These are phyloP conservation scores for Papilio helenus DNA, from an alignment of 1,140 invertebrate genomes.

Conservation along the genomic window DNA sequence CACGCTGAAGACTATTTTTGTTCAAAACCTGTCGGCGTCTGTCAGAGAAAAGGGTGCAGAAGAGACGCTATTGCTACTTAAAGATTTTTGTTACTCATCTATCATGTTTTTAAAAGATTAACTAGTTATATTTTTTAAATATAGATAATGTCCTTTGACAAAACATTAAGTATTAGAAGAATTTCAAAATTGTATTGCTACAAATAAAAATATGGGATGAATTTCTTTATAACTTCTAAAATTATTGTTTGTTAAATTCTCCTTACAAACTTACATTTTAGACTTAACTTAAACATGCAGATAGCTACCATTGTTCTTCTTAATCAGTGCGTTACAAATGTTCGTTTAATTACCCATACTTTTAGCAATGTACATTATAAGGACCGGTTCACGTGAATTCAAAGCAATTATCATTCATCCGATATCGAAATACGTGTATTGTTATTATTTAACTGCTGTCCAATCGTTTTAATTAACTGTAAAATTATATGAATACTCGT, in stretches of 20 bases:
- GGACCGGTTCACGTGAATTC: neutral
- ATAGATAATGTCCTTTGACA: too few species aligned
- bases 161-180: too few species aligned
- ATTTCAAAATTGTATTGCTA: too few species aligned
- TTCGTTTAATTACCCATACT: slow-evolving; percentile 14
- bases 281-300: neutral
- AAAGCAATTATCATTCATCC: neutral
- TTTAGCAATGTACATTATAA: slow-evolving; percentile 14
- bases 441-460: neutral
- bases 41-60: slow-evolving; percentile 54
- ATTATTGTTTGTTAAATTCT: neutral
- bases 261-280: neutral
- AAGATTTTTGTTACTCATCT: slow-evolving; percentile 30
- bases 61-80: slow-evolving; percentile 46
- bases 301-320: slow-evolving; percentile 15
- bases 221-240: neutral
- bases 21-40: slow-evolving; percentile 72
- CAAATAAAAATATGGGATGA: neutral
- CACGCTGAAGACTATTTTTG: slow-evolving; percentile 76
- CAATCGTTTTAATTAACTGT: neutral
- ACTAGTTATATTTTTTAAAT: neutral
- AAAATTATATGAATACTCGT: neutral
- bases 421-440: neutral
- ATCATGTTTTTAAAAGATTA: neutral
- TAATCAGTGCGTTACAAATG: slow-evolving; percentile 17